Evolutionary conservation across 2,113 vertebrate genomes (phyloP).

Genomic region (Triplophysa dalaica): DNA sequence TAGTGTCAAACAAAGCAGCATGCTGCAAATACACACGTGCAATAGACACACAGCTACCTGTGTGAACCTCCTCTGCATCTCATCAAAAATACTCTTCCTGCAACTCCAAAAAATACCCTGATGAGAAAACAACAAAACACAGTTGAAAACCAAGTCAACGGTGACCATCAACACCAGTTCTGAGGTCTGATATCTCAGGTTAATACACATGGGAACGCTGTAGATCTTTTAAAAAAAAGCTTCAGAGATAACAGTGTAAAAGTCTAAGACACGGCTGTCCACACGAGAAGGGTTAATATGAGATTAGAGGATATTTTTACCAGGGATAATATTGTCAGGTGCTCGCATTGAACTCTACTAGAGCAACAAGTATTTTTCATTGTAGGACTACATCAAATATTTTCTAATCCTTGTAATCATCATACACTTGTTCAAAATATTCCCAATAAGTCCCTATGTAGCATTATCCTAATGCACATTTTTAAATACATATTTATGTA

Average conservation of each 20-base stretch:
- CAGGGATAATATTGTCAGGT: slow-evolving; percentile 67
- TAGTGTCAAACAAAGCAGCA: slow-evolving; percentile 28
- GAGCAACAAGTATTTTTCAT: not conserved
- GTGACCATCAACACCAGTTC: not conserved
- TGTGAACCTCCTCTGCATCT: slow-evolving; percentile 94
- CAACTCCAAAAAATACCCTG: slow-evolving; percentile 95
- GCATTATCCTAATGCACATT: too few species aligned
- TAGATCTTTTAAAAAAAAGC: slow-evolving; percentile 54
- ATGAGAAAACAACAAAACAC: slow-evolving; percentile 53
- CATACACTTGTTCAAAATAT: too few species aligned
- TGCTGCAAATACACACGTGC: slow-evolving; percentile 40
- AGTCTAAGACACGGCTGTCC: slow-evolving; percentile 51
- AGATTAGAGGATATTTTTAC: slow-evolving; percentile 78
- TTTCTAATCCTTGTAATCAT: not conserved
- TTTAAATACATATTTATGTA: too few species aligned
- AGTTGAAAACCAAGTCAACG: slow-evolving; percentile 17
- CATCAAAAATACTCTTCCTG: slow-evolving; percentile 98
- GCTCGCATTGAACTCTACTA: slow-evolving; percentile 57
- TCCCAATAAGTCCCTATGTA: not conserved
- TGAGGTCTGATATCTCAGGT: slow-evolving; percentile 3
- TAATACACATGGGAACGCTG: slow-evolving; percentile 23
- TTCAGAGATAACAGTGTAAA: slow-evolving; percentile 54
- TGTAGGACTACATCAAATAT: slow-evolving; percentile 1
- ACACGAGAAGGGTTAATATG: slow-evolving; percentile 68
- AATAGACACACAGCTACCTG: slow-evolving; percentile 79